Conservation (phyloP, 2,113 vertebrate genomes). For the Platichthys flesus region DNA sequence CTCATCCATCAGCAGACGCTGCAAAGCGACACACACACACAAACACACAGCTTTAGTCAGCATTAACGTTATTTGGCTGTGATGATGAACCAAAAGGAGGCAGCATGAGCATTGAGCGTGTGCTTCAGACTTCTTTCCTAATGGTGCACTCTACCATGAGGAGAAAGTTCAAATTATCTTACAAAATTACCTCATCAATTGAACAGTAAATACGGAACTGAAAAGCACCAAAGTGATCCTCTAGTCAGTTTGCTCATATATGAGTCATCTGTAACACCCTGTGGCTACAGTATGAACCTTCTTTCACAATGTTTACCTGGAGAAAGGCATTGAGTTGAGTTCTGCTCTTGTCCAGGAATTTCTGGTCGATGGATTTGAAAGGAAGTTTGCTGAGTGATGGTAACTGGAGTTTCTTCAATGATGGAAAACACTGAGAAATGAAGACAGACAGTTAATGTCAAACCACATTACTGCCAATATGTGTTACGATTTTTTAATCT, state of each 20-base stretch:
- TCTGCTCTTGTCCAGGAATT: slow-evolving; percentile 98
- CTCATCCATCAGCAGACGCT: slow-evolving; percentile 96
- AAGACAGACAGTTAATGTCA: slow-evolving; percentile 2
- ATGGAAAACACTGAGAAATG: slow-evolving; percentile 90
- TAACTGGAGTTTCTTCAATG: slow-evolving; percentile 96
- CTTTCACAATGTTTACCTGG: slow-evolving; percentile 84
- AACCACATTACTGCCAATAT: not conserved
- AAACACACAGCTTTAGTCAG: not conserved
- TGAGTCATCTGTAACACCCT: not conserved
- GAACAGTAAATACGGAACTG: too few relatives aligned
- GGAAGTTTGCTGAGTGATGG: slow-evolving; percentile 98
- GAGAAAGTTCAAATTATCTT: not conserved
- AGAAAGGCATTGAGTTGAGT: slow-evolving; percentile 96
- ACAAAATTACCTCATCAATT: not conserved
- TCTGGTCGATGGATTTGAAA: slow-evolving; percentile 98
- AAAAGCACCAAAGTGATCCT: not conserved
- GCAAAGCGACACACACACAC: slow-evolving; percentile 7
- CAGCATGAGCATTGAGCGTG: not conserved
- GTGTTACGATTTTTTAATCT: too few relatives aligned
- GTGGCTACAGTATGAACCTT: not conserved
- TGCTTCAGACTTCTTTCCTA: not conserved
- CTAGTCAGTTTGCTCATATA: not conserved
- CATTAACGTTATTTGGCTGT: not conserved
- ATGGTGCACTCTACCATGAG: too few relatives aligned
- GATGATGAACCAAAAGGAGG: not conserved